A percentile compares a stretch with the other conserved stretches of the same genome.
These are phyloP conservation scores for Drosophila kuntzei DNA, from an alignment of 2,888 invertebrate species.

Conservation along the genomic window DNA sequence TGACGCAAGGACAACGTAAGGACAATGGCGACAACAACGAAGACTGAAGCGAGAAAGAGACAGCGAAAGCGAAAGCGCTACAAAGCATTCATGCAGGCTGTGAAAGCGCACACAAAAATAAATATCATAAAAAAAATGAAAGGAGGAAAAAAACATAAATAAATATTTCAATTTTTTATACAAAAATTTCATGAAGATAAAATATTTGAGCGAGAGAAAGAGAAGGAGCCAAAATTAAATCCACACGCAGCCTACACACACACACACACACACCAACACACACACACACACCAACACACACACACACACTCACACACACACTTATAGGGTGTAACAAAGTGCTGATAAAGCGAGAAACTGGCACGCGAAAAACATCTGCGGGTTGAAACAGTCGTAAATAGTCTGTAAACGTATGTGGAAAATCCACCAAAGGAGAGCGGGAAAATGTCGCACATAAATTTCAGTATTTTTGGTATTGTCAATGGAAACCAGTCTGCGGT, in stretches of 20 bases:
- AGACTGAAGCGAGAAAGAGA: conserved; percentile 5
- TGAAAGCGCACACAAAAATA: conserved; percentile 50
- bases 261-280: conserved; percentile 15
- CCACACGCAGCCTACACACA: conserved; percentile 50
- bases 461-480: conserved; percentile 49
- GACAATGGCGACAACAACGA: conserved; percentile 55
- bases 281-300: conserved; percentile 5
- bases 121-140: conserved; percentile 25
- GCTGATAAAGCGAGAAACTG: conserved; percentile 73
- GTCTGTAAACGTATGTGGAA: conserved; percentile 50
- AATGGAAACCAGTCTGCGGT: conserved; percentile 44
- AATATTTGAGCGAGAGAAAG: conserved; percentile 57
- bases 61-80: not conserved
- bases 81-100: conserved; percentile 31
- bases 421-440: not conserved
- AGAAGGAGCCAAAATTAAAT: conserved; percentile 68
- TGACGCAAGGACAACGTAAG: conserved; percentile 79
- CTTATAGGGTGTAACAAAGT: conserved; percentile 55
- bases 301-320: conserved; percentile 15
- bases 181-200: conserved; percentile 65
- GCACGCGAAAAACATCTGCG: conserved; percentile 68
- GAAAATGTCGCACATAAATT: conserved; percentile 58
- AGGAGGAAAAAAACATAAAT: conserved; percentile 49
- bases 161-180: conserved; percentile 79
- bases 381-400: conserved; percentile 72